Percentiles rank a stretch among this genome's conserved stretches.
Conservation (phyloP, 1,140 invertebrate species). For the Micrasema minimum region DNA sequence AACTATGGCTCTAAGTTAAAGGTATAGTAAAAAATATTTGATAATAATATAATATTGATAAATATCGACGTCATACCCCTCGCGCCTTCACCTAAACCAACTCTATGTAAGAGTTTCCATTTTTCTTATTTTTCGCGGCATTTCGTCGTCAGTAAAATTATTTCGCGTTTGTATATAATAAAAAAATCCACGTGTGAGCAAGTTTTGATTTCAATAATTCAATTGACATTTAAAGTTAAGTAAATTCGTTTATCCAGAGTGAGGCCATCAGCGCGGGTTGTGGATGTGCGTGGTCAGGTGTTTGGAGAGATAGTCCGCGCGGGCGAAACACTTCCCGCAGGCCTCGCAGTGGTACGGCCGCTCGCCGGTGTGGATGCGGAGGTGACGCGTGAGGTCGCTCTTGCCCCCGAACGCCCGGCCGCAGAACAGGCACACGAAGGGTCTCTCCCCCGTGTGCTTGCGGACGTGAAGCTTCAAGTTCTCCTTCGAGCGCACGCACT, state of each 20-base stretch:
- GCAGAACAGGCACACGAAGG: constrained; percentile 89
- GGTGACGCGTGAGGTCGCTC: constrained; percentile 85
- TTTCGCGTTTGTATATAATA: constrained; percentile 43
- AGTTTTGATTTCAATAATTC: constrained; percentile 38
- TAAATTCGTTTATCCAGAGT: background rate
- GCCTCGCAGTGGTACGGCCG: constrained; percentile 90
- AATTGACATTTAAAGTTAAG: constrained; percentile 49
- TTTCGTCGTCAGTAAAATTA: constrained; percentile 44
- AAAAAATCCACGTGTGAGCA: constrained; percentile 44
- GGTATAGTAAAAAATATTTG: constrained; percentile 53
- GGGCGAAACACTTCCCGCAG: constrained; percentile 89
- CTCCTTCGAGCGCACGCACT: constrained; percentile 88
- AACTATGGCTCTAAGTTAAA: constrained; percentile 53
- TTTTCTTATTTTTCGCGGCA: background rate
- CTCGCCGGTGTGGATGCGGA: constrained; percentile 88
- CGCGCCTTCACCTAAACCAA: no score
- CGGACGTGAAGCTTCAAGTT: constrained; percentile 89
- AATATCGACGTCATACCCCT: constrained; percentile 25
- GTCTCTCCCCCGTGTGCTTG: constrained; percentile 88
- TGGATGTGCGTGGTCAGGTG: constrained; percentile 90
- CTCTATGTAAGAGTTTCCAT: background rate
- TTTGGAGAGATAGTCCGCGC: constrained; percentile 90
- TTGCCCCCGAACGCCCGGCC: constrained; percentile 87
- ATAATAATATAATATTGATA: constrained; percentile 38
- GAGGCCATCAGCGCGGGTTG: constrained; percentile 62